Base-by-base conservation (phyloP, 2,888 invertebrate species). In the Brachyopa scutellaris region DNA sequence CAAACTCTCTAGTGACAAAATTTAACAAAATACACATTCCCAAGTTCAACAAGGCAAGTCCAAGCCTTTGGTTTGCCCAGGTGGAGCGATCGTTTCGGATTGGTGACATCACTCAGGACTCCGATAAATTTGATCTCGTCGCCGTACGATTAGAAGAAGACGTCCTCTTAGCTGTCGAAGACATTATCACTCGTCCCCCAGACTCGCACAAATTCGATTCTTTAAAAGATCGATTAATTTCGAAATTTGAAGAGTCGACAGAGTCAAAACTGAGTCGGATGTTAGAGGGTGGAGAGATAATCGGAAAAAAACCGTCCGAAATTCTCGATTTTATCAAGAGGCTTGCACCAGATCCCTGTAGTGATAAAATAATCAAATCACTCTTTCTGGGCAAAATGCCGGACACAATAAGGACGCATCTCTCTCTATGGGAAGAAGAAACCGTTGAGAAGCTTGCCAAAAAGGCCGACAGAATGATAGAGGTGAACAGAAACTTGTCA, bases 331-430 rank as follows among this genome's bases (percentile, higher is more conserved):
- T 74, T 7, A 80, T 84, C 61, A 72, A 70, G 29, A 74, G 84
- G 2, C 33, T 83, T 11, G 77, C 84, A 17, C 72, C 79, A n/a
- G 83, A 64, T 36, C 36, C 47, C 13, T 47, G 84, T 4, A 77
- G 67, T 36, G 64, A 66, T 17, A 67, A 62, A 1, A 80, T 83
- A 2, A 77, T 83, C 15, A 72, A 72, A 7, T 79, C 49, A 17
- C 11, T 82, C 6, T 83, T 84, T 45, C 42, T 83, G 9, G 62
- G 76, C 4, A 57, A 84, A 69, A 66, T 85, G 67, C 55, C 77
- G 9, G 38, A 72, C 15, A 38, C 67, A n/a, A 82, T 82, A 38
- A 53, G 45, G 8, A 67, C 84, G 6, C 11, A 79, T 6, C 53
- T 78, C 11, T 51, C 61, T 7, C 64, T 72, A 0, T 78, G 72